These are phyloP conservation scores for Crotalus helleri DNA, from an alignment of 2,113 vertebrate species.

Conservation along the genomic window DNA sequence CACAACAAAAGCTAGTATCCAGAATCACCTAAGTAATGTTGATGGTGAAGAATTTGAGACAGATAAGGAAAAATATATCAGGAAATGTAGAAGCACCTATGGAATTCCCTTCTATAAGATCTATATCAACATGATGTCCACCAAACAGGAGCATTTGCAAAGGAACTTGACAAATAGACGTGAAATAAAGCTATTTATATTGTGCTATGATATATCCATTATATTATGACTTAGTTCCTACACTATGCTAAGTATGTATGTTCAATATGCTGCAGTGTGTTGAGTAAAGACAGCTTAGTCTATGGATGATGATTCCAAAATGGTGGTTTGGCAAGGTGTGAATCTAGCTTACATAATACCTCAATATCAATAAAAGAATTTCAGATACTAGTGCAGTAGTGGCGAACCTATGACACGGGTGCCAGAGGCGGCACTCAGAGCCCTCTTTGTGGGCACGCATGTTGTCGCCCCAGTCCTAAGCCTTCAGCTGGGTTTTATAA, in stretches of 20 bases:
- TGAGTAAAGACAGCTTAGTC: background rate
- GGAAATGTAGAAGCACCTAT: background rate
- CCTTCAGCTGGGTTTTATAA: too few relatives aligned
- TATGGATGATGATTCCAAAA: background rate
- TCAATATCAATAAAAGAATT: background rate
- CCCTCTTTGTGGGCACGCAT: too few relatives aligned
- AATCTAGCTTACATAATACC: background rate
- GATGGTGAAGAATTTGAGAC: background rate
- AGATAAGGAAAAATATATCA: background rate
- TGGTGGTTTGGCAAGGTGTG: background rate
- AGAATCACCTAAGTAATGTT: background rate
- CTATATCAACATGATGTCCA: background rate
- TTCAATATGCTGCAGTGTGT: background rate
- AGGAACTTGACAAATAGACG: background rate
- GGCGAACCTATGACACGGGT: too few relatives aligned
- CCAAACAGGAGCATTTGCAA: background rate
- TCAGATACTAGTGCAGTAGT: background rate
- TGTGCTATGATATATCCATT: background rate
- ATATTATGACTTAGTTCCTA: background rate
- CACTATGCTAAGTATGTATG: background rate
- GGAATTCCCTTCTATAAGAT: background rate
- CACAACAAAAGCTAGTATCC: background rate
- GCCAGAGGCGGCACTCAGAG: too few relatives aligned
- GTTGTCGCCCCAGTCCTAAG: too few relatives aligned
- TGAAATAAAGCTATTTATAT: background rate